Evolutionary conservation across 1,140 invertebrate species (phyloP), one percentile per base, ranked within the genome.

Genomic region (Drosophila saltans): DNA sequence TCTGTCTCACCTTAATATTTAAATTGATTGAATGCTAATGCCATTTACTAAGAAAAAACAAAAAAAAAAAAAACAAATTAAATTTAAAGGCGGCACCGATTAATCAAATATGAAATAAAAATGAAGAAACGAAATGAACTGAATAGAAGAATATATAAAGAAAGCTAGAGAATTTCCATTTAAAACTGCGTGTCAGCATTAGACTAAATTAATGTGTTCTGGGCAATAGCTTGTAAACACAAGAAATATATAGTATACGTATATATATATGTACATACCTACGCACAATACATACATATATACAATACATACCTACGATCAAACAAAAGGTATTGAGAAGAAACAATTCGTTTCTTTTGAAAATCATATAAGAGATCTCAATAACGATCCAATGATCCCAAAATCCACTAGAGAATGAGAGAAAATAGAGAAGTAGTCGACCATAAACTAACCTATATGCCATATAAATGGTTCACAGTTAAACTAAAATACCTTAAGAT

Each of bases 131-230:
- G 28, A 62, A 45, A 41, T 59, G 56, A 55, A 57, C n/a, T 36
- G 33, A 59, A 61, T 45, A 40, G 36, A 70, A 52, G 59, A 66
- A 43, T 55, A 67, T 45, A 64, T 36, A 28, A 68, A 72, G 48
- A 52, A 52, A 52, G 21, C 21, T 10, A 24, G 58, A 66, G 63
- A 72, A 65, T 72, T 61, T 61, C 67, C 64, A 66, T 80, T 81
- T 76, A 80, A 76, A 80, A 55, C 64, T 81, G 78, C 64, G 72
- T 80, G 78, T 80, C 72, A 72, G 78, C 59, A 66, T 80, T 81
- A 48, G 68, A 76, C 67, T 69, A 76, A 80, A 76, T 80, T 72
- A 76, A 80, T 80, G 78, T 64, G 66, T 75, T 76, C 55, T 72
- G 56, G 73, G 72, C 73, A 75, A 75, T 75, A 72, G 80, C 63